Conservation (phyloP, 1,140 invertebrate genomes). For the Octopus bimaculoides region DNA sequence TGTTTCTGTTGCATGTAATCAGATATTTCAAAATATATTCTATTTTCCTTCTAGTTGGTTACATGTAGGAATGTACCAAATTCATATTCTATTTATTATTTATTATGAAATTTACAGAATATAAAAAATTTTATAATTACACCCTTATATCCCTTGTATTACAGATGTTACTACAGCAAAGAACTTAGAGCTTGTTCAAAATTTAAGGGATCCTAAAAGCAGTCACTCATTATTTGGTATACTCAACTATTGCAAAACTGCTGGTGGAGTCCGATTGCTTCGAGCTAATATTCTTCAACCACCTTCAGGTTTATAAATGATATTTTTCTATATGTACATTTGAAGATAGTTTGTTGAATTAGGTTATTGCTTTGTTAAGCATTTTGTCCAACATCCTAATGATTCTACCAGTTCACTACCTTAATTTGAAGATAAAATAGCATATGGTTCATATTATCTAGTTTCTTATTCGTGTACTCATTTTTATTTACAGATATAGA, state of each 20-base stretch:
- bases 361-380: too few relatives aligned
- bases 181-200: constrained; percentile 72
- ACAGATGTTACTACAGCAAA: constrained; percentile 60
- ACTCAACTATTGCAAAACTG: constrained; percentile 77
- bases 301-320: constrained; percentile 50
- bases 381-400: too few relatives aligned
- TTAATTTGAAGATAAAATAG: too few relatives aligned
- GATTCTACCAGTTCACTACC: too few relatives aligned
- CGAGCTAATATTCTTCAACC: constrained; percentile 82
- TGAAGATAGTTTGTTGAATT: too few relatives aligned
- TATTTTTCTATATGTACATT: too few relatives aligned
- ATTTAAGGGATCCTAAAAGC: constrained; percentile 56
- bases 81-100: not conserved
- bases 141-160: constrained; percentile 27
- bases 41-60: too few relatives aligned
- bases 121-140: not conserved
- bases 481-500: constrained; percentile 59
- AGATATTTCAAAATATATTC: too few relatives aligned
- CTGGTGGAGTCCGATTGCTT: constrained; percentile 72
- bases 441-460: too few relatives aligned
- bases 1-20: too few relatives aligned
- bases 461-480: too few relatives aligned
- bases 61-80: too few relatives aligned
- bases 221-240: constrained; percentile 67
- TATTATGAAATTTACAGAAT: not conserved